Evolutionary conservation across 2,797 vertebrate species (phyloP), one percentile per base, ranked within the genome.

Genomic region (Peromyscus attwateri): DNA sequence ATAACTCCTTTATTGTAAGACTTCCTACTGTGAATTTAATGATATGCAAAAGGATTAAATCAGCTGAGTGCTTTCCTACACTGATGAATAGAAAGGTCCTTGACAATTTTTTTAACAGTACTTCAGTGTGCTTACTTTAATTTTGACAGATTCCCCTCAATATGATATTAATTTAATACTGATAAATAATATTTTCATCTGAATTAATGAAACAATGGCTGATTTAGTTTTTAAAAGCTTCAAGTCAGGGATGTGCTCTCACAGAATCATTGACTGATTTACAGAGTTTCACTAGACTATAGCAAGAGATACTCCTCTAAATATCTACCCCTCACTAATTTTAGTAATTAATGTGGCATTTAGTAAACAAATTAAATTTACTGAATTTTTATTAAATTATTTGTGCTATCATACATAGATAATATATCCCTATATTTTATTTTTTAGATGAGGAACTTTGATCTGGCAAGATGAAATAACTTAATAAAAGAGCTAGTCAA

Each of bases 11-110:
- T 70, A 52, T 89, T 60, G 91, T 95, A 91, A 93, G 46, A 66
- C 68, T 94, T 95, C n/a, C 52, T 70, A 70, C 79, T 80, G 12
- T 84, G 46, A 95, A 94, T 89, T 94, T 97, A 96, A 89, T 89
- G 29, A 27, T 81, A 91, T 5, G 13, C 12, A 29, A 37, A n/a
- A 34, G 16, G 1, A 84, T 92, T 97, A 66, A 94, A 83, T 85
- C 57, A 89, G 29, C 68, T 94, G 43, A 80, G 14, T 31, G 2
- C 19, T 95, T 95, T 76, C 34, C 70, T 4, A 66, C 79, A 40
- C 1, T 55, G 17, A 23, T 76, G 13, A 96, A 70, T 90, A 29
- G 34, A 82, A 88, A 95, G 62, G 17, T 10, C 7, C 6, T 64
- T 91, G 52, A 97, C 7, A 91, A 92, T 80, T 79, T 8, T 60